Evolutionary conservation across 2,797 vertebrate genomes (phyloP).

Genomic region (Columba guinea): DNA sequence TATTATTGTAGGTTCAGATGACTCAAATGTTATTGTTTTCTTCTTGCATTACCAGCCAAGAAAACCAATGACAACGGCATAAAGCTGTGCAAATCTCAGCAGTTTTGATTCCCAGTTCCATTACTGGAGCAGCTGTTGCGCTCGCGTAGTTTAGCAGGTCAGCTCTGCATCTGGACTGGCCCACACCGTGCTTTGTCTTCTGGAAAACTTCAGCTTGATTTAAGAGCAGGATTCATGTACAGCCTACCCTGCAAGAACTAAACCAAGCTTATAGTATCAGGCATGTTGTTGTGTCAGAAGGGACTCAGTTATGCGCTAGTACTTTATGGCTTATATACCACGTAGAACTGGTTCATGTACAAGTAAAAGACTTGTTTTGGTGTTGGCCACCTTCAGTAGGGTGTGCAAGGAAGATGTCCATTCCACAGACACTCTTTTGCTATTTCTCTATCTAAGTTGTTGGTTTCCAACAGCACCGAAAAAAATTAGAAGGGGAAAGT

Average conservation of each 20-base stretch:
- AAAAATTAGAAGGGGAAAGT: not conserved
- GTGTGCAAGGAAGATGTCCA: not conserved
- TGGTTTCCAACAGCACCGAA: not conserved
- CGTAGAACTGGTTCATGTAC: not conserved
- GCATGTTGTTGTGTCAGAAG: fast-evolving
- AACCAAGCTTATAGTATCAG: not conserved
- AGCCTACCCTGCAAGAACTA: not conserved
- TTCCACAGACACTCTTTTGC: not conserved
- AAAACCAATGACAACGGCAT: slow-evolving; percentile 32
- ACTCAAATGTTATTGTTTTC: slow-evolving; percentile 68
- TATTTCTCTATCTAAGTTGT: not conserved
- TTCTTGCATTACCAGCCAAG: slow-evolving; percentile 60
- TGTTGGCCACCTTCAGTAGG: not conserved
- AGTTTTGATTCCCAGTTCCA: slow-evolving; percentile 54
- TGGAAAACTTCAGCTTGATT: not conserved
- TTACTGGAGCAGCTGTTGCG: slow-evolving; percentile 47
- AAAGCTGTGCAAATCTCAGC: slow-evolving; percentile 62
- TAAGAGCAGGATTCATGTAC: not conserved
- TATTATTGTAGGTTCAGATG: slow-evolving; percentile 59
- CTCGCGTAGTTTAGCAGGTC: not conserved
- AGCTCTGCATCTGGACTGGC: not conserved
- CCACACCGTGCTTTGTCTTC: not conserved
- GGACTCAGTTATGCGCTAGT: not conserved
- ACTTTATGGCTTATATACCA: not conserved
- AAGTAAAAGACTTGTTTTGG: not conserved